Percentiles rank a stretch among this genome's conserved stretches.
These are phyloP conservation scores for Mungos mungo DNA, from an alignment of 2,113 vertebrate species.

Conservation along the genomic window DNA sequence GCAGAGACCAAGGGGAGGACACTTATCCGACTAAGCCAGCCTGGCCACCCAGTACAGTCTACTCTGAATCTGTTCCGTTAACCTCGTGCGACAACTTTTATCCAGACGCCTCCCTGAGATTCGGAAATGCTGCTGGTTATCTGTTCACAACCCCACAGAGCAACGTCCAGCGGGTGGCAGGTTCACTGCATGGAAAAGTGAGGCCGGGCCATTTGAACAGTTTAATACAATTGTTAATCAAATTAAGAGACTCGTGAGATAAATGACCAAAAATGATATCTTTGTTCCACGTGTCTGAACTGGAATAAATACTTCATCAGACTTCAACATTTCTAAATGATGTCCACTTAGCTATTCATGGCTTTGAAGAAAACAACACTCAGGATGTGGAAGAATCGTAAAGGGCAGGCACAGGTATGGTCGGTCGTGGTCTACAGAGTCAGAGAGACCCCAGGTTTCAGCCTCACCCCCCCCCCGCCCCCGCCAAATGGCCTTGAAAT, in stretches of 20 bases:
- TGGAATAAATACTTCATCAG: neutral
- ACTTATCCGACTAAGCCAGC: too few species aligned
- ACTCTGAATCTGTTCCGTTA: neutral
- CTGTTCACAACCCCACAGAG: neutral
- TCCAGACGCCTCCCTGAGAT: neutral
- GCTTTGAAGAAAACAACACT: neutral
- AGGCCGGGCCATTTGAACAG: neutral
- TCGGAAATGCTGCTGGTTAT: neutral
- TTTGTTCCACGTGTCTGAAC: neutral
- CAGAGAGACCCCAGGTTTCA: neutral
- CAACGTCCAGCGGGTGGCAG: neutral
- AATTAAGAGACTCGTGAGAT: neutral
- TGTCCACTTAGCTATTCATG: neutral
- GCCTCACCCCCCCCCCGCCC: neutral
- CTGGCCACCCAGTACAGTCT: too few species aligned
- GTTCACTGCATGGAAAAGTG: neutral
- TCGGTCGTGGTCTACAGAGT: too few species aligned
- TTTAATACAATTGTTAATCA: neutral
- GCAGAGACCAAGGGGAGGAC: too few species aligned
- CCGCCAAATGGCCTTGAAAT: neutral
- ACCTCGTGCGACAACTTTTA: neutral
- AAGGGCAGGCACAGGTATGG: accelerated
- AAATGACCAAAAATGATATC: neutral
- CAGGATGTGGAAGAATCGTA: neutral
- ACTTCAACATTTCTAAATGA: neutral